Evolutionary conservation across 2,888 invertebrate species (phyloP).

Genomic region (Ceratothoa steindachneri): DNA sequence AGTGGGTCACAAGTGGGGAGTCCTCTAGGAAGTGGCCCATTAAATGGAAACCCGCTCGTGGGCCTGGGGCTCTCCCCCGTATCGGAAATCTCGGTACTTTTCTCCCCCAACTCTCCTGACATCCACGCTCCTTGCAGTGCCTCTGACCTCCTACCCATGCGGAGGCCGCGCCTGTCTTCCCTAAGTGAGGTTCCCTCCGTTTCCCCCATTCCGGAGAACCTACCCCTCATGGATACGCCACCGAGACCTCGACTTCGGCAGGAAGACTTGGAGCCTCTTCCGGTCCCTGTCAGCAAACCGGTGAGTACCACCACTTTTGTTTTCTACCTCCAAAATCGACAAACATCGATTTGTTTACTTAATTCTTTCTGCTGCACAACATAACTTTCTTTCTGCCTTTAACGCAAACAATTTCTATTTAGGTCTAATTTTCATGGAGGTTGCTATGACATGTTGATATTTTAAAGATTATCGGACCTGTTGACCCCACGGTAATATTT

Average conservation of each 20-base stretch:
- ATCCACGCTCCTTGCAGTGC: neutral
- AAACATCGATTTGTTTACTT: too few relatives aligned
- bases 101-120: constrained; percentile 4
- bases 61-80: constrained; percentile 13
- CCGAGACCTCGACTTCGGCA: constrained; percentile 10
- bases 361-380: too few relatives aligned
- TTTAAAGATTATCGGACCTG: too few relatives aligned
- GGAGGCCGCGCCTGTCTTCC: constrained; percentile 36
- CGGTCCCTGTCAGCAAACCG: neutral
- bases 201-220: constrained; percentile 44
- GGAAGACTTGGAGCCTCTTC: neutral
- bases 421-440: too few relatives aligned
- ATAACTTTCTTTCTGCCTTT: too few relatives aligned
- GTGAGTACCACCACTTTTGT: neutral
- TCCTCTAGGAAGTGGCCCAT: constrained; percentile 42
- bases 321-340: too few relatives aligned
- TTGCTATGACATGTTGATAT: too few relatives aligned
- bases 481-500: too few relatives aligned
- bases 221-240: constrained; percentile 37
- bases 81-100: neutral
- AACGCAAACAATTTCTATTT: too few relatives aligned
- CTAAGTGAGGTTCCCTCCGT: constrained; percentile 43
- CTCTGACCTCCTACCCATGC: constrained; percentile 27
- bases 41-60: constrained; percentile 37
- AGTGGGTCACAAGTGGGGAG: constrained; percentile 43